Base-by-base conservation (phyloP, 1,140 invertebrate species). In the Drosophila punjabiensis region DNA sequence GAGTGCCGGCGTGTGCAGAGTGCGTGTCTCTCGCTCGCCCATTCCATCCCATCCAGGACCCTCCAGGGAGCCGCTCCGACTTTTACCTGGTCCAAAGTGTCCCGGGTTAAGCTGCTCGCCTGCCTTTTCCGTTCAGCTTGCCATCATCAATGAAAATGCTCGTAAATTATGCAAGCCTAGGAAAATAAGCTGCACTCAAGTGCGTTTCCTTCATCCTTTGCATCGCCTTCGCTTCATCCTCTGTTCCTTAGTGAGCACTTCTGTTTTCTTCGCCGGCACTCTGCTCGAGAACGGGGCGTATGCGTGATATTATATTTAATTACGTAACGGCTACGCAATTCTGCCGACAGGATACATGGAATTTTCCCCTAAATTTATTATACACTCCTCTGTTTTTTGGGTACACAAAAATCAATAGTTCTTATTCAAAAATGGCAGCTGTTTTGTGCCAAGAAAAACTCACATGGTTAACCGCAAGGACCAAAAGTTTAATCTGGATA, bases 171-270 rank as follows among this genome's bases (percentile, higher is more conserved):
- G 85, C 86, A 89, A 86, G 75, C 74, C 86, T 86, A 86, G 81
- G 85, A 89, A 89, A 89, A 90, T 86, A 89, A 89, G 86, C 85
- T 89, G 82, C 85, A 89, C 85, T 89, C 71, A 79, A 90, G 82
- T 79, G 82, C 70, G 82, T 69, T 80, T 53, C 53, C 24, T 63
- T 61, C 55, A 48, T 24, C 68, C 43, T 53, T 66, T 52, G 28
- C 59, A 59, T 50, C 28, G 20, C 37, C 37, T 39, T 69, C 16
- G n/a, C 35, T 18, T 39, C 24, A 14, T 67, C 28, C 32, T 11
- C 16, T n/a, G 11, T 43, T 16, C 28, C 5, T 4, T 16, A 35
- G 7, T 33, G 14, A 30, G 50, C 39, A 37, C 43, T 43, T 28
- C 32, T 45, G 39, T 43, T 30, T 61, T 52, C 45, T 30, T 24